Conservation (phyloP, 2,888 invertebrate species). For the Apotomis turbidana region DNA sequence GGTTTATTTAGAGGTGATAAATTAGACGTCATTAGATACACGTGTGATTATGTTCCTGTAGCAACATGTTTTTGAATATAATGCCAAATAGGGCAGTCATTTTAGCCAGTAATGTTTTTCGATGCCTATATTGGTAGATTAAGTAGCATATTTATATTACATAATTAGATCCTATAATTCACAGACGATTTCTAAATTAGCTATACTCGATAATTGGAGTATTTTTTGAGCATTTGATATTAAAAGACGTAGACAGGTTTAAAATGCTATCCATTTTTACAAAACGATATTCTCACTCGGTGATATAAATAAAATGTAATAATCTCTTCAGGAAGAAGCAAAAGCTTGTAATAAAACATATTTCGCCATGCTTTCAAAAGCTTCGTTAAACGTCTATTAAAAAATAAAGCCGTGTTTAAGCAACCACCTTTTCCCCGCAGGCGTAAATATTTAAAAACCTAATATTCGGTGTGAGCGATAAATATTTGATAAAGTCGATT, state of each 20-base stretch:
- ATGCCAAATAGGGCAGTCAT: constrained; percentile 4
- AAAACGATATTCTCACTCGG: not conserved
- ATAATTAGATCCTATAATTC: not conserved
- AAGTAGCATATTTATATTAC: not conserved
- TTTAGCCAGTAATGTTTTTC: not conserved
- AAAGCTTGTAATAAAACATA: constrained; percentile 29
- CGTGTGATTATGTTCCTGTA: constrained; percentile 11
- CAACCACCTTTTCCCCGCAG: constrained; percentile 39
- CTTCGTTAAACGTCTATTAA: constrained; percentile 31
- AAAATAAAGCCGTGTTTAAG: constrained; percentile 35
- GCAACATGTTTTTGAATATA: constrained; percentile 8
- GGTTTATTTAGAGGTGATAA: constrained; percentile 20
- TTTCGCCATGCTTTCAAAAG: constrained; percentile 18
- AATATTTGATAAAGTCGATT: constrained; percentile 53
- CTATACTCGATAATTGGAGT: not conserved
- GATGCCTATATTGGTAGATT: not conserved
- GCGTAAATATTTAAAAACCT: constrained; percentile 44
- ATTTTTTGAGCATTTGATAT: too few relatives aligned
- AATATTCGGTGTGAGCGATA: constrained; percentile 49
- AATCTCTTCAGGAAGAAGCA: constrained; percentile 16
- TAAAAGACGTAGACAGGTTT: too few relatives aligned
- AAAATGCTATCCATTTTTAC: too few relatives aligned
- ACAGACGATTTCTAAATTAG: not conserved
- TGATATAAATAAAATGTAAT: constrained; percentile 2
- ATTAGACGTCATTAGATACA: constrained; percentile 17